These are phyloP conservation scores for Bubo bubo DNA, from an alignment of 2,113 vertebrate species.

Conservation along the genomic window DNA sequence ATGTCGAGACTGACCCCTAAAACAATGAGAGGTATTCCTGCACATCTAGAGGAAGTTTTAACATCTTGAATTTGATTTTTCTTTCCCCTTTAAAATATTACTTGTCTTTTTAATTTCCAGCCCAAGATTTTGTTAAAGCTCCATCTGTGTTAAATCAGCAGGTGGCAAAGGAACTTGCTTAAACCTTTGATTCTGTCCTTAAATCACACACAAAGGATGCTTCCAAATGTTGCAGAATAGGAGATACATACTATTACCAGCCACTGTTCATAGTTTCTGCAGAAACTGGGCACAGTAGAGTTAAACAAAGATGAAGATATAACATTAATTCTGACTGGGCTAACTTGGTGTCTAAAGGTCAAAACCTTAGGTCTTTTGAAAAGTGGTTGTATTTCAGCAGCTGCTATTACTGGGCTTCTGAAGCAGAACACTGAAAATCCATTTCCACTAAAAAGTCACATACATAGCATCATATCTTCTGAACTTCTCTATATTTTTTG, in stretches of 20 bases:
- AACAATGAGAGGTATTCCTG: neutral
- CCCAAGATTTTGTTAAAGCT: neutral
- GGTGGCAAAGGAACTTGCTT: neutral
- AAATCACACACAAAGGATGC: neutral
- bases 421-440: neutral
- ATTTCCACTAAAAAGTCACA: neutral
- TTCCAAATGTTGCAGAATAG: neutral
- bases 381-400: neutral
- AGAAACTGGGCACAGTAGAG: neutral
- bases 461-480: neutral
- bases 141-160: neutral
- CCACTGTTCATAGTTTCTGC: neutral
- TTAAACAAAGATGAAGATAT: neutral
- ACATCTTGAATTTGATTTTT: neutral
- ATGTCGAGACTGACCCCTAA: neutral
- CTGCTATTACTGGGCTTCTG: neutral
- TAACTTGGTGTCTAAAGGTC: neutral
- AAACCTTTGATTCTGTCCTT: neutral
- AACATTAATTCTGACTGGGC: neutral
- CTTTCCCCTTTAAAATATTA: neutral
- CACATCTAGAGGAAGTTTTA: neutral
- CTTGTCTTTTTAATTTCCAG: neutral
- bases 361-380: neutral
- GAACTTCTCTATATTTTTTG: neutral
- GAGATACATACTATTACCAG: neutral